Base-by-base conservation (phyloP, 2,888 invertebrate species). In the Meloe dianella region DNA sequence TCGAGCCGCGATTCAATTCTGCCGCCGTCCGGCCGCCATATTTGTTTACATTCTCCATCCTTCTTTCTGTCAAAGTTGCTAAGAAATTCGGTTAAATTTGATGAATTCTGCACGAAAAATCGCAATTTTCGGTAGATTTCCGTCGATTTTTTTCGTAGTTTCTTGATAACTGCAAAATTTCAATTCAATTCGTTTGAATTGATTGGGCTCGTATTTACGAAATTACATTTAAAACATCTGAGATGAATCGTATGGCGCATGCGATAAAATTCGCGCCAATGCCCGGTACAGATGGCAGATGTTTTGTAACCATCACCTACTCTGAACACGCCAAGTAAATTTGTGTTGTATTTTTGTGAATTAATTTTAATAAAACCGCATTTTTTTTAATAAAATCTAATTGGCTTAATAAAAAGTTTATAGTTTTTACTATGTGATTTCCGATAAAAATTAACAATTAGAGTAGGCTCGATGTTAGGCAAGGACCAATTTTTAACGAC, bases 211-310 rank as follows among this genome's bases (percentile, higher is more conserved):
- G 65, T 60, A 67, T 68, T 62, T 67, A 64, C 67, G 65, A 67
- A 67, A 66, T 57, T 24, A 9, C 24, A 12, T 30, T 47, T 47
- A 32, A 57, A 69, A 69, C 69, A 69, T 69, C 67, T 64, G 69
- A 68, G 64, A 61, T 35, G 61, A 60, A 61, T 63, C 60, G 32
- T 61, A 63, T 60, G 70, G 75, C 81, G 81, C 82, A 76, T 72
- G 81, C 83, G 83, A 75, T 75, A 66, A 71, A 73, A 75, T 84
- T 83, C 83, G 84, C 84, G 84, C 84, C 84, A 84, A 84, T 81
- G 82, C 82, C 81, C 80, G 83, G 82, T 82, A 82, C 84, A 83
- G 83, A 83, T 84, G 83, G 84, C 83, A 84, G 83, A 84, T 84
- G 84, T 84, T 84, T 84, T 83, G 82, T 83, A 83, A 82, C 81